Conservation (phyloP, 2,113 vertebrate genomes). For the Tachysurus vachellii region DNA sequence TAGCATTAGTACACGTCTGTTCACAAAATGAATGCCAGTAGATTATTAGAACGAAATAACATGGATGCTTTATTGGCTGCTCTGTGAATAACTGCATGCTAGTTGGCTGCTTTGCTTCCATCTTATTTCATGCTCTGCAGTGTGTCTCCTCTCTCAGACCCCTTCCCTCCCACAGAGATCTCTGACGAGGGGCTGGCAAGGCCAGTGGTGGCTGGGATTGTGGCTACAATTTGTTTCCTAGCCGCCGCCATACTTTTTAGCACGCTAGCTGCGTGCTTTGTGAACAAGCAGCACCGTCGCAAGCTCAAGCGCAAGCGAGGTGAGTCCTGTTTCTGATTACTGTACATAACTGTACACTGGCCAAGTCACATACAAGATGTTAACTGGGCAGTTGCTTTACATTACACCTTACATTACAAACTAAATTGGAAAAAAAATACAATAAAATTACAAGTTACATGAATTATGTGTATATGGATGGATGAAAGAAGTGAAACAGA, state of each 20-base stretch:
- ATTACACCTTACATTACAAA: background rate
- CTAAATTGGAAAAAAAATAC: background rate
- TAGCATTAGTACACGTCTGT: background rate
- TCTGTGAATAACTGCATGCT: constrained; percentile 49
- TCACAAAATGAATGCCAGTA: background rate
- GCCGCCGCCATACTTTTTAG: constrained; percentile 96
- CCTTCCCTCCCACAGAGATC: constrained; percentile 91
- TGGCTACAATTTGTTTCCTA: constrained; percentile 98
- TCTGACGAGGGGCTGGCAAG: constrained; percentile 92
- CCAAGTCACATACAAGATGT: background rate
- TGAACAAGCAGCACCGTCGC: constrained; percentile 96
- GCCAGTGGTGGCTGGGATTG: constrained; percentile 94
- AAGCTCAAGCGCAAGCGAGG: constrained; percentile 98
- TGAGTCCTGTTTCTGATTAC: constrained; percentile 61
- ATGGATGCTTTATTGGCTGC: constrained; percentile 41
- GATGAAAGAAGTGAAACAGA: background rate
- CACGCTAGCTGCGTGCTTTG: constrained; percentile 96
- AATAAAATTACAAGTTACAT: background rate
- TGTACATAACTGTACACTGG: background rate
- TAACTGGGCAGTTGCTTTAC: background rate
- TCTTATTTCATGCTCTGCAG: constrained; percentile 52
- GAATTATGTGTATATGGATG: too few relatives aligned
- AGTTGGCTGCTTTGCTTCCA: constrained; percentile 41
- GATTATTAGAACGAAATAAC: constrained; percentile 8
- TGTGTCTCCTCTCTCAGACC: constrained; percentile 74